Percentiles rank a stretch among this genome's conserved stretches.
These are phyloP conservation scores for Lates calcarifer DNA, from an alignment of 2,113 vertebrate genomes.

Conservation along the genomic window DNA sequence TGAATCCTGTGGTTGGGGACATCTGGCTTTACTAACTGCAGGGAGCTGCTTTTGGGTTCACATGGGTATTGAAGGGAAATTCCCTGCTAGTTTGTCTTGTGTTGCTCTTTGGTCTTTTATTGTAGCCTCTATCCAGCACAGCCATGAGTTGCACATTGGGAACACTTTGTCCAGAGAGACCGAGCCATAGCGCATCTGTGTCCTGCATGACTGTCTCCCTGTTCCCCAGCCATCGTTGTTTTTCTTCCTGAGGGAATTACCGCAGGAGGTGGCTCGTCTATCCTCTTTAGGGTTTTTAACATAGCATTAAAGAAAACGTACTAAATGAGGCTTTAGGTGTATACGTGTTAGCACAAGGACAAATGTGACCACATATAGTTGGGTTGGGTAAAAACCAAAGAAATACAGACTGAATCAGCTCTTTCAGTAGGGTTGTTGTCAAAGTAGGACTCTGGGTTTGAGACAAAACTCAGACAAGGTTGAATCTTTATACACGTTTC, in stretches of 20 bases:
- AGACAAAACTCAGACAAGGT: not conserved
- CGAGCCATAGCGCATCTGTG: constrained; percentile 31
- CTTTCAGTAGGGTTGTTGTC: not conserved
- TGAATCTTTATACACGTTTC: not conserved
- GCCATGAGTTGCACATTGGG: constrained; percentile 34
- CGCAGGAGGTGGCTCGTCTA: constrained; percentile 46
- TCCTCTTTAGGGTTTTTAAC: constrained; percentile 58
- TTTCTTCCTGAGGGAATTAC: constrained; percentile 58
- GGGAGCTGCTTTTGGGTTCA: constrained; percentile 57
- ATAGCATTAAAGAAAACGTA: constrained; percentile 56
- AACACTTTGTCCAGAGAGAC: constrained; percentile 43
- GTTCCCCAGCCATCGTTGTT: constrained; percentile 29
- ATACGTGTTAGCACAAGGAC: constrained; percentile 51
- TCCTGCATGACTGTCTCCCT: constrained; percentile 32
- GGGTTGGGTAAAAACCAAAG: constrained; percentile 45
- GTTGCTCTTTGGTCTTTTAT: constrained; percentile 53
- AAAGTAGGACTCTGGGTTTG: not conserved
- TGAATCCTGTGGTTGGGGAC: constrained; percentile 71
- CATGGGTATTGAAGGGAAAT: constrained; percentile 73
- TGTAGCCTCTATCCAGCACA: constrained; percentile 34
- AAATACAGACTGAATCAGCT: constrained; percentile 5
- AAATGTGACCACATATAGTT: constrained; percentile 47
- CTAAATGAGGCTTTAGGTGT: constrained; percentile 60
- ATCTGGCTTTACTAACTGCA: constrained; percentile 75
- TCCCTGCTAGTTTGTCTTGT: constrained; percentile 64